Conservation (phyloP, 2,113 vertebrate genomes). For the Microtus oregoni region DNA sequence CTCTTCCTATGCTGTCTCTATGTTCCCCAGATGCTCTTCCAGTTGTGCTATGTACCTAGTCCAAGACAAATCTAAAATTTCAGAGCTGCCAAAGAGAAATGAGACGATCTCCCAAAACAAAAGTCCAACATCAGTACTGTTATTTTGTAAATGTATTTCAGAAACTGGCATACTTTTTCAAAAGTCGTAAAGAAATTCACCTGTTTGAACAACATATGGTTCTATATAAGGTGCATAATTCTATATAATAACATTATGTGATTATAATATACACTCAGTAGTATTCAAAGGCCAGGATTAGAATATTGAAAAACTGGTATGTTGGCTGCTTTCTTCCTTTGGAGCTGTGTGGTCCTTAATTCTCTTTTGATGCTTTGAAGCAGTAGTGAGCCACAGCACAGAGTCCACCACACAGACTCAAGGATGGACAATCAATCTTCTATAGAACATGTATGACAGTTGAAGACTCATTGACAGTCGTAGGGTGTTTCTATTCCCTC, state of each 20-base stretch:
- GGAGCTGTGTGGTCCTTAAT: rapidly evolving
- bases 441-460: not conserved
- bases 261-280: not conserved
- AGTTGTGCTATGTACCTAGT: not conserved
- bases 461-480: not conserved
- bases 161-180: not conserved
- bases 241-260: not conserved
- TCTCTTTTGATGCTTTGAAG: not conserved
- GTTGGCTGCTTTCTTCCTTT: not conserved
- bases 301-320: not conserved
- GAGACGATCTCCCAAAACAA: not conserved
- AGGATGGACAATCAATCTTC: not conserved
- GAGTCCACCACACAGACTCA: not conserved
- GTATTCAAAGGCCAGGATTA: not conserved
- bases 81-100: not conserved
- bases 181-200: not conserved
- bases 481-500: not conserved
- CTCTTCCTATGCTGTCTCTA: not conserved
- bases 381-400: not conserved
- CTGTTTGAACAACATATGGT: not conserved
- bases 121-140: not conserved
- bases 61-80: not conserved
- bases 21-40: not conserved
- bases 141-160: not conserved
- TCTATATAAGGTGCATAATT: not conserved